Conservation (phyloP, 1,140 invertebrate species). For the Magallana gigas region DNA sequence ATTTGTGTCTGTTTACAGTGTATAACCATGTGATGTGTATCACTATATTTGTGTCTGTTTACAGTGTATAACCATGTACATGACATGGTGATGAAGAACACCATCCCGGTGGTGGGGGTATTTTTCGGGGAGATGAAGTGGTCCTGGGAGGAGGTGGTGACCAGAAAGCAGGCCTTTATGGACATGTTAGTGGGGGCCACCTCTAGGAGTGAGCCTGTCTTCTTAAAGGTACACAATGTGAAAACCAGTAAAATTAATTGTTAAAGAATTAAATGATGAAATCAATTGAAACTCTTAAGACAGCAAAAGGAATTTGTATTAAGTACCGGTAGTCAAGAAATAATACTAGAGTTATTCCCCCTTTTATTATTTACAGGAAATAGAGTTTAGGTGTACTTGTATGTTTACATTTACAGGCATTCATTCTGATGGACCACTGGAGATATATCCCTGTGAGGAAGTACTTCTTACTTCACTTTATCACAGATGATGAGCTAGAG, state of each 20-base stretch:
- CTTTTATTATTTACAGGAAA: not conserved
- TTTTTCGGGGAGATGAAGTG: slow-evolving; percentile 72
- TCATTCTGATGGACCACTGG: slow-evolving; percentile 71
- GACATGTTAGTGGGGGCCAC: slow-evolving; percentile 67
- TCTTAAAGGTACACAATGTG: slow-evolving; percentile 66
- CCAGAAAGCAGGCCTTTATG: slow-evolving; percentile 70
- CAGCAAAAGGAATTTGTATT: no score
- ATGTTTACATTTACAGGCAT: slow-evolving; percentile 59
- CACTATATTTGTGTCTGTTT: not conserved
- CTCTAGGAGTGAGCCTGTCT: slow-evolving; percentile 69
- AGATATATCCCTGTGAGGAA: slow-evolving; percentile 73
- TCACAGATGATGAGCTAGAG: slow-evolving; percentile 69
- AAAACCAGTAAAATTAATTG: no score
- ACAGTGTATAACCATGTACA: slow-evolving; percentile 68
- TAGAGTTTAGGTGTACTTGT: not conserved
- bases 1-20: slow-evolving; percentile 53
- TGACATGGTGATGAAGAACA: slow-evolving; percentile 66
- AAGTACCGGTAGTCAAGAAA: no score
- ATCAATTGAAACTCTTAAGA: no score
- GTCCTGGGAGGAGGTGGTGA: slow-evolving; percentile 71
- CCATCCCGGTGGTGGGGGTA: slow-evolving; percentile 69
- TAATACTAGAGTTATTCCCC: not conserved
- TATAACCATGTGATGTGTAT: slow-evolving; percentile 61
- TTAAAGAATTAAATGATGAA: no score
- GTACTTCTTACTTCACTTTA: slow-evolving; percentile 72